A percentile compares a stretch with the other conserved stretches of the same genome.
phyloP scores from a whole-genome alignment of 2,888 invertebrate genomes.

The Parthenolecanium corni region DNA sequence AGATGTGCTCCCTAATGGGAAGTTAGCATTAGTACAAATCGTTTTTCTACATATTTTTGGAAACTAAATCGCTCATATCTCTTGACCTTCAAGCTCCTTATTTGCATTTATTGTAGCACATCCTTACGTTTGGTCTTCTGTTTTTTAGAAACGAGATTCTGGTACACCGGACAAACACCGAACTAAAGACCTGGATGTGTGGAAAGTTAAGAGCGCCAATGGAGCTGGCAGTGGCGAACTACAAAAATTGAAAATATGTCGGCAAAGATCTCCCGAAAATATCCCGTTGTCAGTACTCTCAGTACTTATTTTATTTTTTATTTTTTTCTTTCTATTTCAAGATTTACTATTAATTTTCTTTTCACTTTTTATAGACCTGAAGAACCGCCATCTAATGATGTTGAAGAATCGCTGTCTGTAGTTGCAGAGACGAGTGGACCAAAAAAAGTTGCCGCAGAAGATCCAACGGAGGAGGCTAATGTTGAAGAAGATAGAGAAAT shows the following conservation, averaged over 20 bases:
- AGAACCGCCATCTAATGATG: too few species aligned
- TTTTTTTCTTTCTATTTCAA: too few species aligned
- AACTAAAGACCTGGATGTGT: slow-evolving; percentile 34
- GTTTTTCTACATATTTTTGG: too few species aligned
- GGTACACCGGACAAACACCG: slow-evolving; percentile 23
- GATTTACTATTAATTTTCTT: too few species aligned
- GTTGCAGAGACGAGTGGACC: not conserved
- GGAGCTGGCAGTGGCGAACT: slow-evolving; percentile 35
- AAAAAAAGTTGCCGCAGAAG: not conserved
- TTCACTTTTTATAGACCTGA: too few species aligned
- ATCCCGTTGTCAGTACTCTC: not conserved
- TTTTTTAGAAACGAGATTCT: not conserved
- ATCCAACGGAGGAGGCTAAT: not conserved
- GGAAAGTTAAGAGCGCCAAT: slow-evolving; percentile 43
- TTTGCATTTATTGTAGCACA: not conserved
- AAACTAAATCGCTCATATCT: too few species aligned
- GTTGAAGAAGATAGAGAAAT: not conserved
- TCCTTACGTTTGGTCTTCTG: not conserved
- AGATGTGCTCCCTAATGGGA: too few species aligned
- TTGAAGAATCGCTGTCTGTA: not conserved
- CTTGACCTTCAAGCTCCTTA: too few species aligned
- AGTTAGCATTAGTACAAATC: too few species aligned
- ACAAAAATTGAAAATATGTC: slow-evolving; percentile 34
- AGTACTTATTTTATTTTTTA: not conserved
- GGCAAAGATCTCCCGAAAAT: slow-evolving; percentile 6